Evolutionary conservation across 35 echinoderm and acorn worm genomes (phyloP).

Genomic region (Ptychodera flava): DNA sequence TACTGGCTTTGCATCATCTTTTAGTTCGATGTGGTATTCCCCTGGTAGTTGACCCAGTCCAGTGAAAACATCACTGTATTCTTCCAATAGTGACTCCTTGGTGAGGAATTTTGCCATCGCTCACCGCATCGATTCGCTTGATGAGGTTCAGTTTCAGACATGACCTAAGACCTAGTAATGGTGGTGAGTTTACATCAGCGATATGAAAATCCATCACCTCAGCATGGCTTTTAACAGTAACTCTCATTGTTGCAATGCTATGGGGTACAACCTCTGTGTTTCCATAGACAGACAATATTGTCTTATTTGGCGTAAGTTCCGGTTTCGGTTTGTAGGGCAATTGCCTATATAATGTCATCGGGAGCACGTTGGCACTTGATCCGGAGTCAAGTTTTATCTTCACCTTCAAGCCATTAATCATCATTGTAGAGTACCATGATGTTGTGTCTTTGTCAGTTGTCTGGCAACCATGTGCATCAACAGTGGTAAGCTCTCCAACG

Average conservation of each 20-base stretch:
- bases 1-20: constrained; percentile 15
- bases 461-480: neutral
- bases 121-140: neutral
- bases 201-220: neutral
- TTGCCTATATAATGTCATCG: neutral
- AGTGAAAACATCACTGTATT: neutral
- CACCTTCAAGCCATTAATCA: neutral
- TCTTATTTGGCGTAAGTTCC: neutral
- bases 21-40: constrained; percentile 30
- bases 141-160: neutral
- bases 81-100: neutral
- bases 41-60: constrained; percentile 24
- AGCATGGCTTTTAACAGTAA: neutral
- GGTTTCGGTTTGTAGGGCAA: neutral
- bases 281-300: neutral
- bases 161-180: neutral
- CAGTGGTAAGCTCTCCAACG: neutral
- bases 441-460: neutral
- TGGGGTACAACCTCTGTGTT: constrained; percentile 3
- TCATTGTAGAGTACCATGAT: neutral
- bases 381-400: constrained; percentile 15
- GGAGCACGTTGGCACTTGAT: neutral
- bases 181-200: neutral
- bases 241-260: neutral
- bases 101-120: neutral